A percentile compares a stretch with the other conserved stretches of the same genome.
phyloP scores from a whole-genome alignment of 2,888 invertebrate genomes.

The Lepidochitona cinerea region DNA sequence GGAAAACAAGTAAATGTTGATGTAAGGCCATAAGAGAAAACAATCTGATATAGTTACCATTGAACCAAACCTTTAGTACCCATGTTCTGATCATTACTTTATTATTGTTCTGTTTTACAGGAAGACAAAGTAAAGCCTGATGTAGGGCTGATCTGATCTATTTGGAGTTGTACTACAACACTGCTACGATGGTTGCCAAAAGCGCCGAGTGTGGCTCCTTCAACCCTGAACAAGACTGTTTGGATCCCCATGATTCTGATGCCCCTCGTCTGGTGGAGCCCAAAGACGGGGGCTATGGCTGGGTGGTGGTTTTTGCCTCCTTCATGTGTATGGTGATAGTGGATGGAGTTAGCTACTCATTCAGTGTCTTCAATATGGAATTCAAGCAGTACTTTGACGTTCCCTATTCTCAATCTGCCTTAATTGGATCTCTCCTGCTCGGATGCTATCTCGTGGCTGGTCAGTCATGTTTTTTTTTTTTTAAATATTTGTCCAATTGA shows the following conservation, averaged over 20 bases:
- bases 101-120: not conserved
- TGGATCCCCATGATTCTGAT: slow-evolving; percentile 1
- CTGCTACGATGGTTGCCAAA: not conserved
- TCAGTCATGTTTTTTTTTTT: slow-evolving; percentile 66
- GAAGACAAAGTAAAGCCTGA: not conserved
- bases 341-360: slow-evolving; percentile 93
- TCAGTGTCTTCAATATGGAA: slow-evolving; percentile 80
- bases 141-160: not conserved
- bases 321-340: slow-evolving; percentile 48
- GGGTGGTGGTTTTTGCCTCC: slow-evolving; percentile 62
- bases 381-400: slow-evolving; percentile 80
- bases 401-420: slow-evolving; percentile 81
- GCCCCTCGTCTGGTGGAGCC: slow-evolving; percentile 42
- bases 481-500: too few relatives aligned
- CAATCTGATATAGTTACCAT: too few relatives aligned
- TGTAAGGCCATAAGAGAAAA: too few relatives aligned
- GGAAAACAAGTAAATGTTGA: too few relatives aligned
- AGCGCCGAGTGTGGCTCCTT: not conserved
- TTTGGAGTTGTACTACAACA: not conserved
- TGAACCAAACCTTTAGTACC: not conserved
- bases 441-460: slow-evolving; percentile 93
- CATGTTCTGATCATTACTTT: not conserved
- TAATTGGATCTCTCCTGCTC: slow-evolving; percentile 87
- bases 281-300: slow-evolving; percentile 67
- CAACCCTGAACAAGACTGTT: not conserved